Conservation (phyloP, 2,797 vertebrate species). For the Pseudocheirus occidentalis region DNA sequence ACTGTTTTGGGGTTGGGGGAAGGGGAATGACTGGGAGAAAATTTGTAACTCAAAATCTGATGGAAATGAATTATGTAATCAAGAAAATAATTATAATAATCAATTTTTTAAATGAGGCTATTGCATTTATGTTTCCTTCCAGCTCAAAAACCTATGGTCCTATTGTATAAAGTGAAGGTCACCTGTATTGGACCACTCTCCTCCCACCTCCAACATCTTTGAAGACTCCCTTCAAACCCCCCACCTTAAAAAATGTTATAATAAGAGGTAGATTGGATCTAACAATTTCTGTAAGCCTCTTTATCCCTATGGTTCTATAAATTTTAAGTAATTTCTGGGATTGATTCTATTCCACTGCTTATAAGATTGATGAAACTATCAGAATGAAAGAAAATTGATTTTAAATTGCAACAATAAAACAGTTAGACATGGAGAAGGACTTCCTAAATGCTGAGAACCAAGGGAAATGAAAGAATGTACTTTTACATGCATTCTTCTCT, state of each 20-base stretch:
- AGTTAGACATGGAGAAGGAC: neutral
- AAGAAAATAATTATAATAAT: no score
- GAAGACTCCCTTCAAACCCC: neutral
- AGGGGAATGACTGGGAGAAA: no score
- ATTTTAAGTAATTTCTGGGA: neutral
- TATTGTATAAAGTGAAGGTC: neutral
- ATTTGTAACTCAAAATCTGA: no score
- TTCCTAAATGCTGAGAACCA: neutral
- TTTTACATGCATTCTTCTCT: neutral
- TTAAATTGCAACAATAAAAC: neutral
- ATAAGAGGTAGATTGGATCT: neutral
- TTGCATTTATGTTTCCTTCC: neutral
- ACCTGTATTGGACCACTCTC: neutral
- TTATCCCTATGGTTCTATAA: neutral
- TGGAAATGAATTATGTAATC: no score
- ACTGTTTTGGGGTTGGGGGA: no score
- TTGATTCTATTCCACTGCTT: neutral
- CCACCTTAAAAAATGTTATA: neutral
- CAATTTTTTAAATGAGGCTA: no score
- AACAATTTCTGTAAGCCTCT: neutral
- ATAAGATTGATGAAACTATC: neutral
- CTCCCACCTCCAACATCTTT: neutral
- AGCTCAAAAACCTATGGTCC: neutral
- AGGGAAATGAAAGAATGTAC: neutral
- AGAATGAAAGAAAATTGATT: neutral